phyloP scores from a whole-genome alignment of 2,888 invertebrate species.

The Polymixis lichenea region DNA sequence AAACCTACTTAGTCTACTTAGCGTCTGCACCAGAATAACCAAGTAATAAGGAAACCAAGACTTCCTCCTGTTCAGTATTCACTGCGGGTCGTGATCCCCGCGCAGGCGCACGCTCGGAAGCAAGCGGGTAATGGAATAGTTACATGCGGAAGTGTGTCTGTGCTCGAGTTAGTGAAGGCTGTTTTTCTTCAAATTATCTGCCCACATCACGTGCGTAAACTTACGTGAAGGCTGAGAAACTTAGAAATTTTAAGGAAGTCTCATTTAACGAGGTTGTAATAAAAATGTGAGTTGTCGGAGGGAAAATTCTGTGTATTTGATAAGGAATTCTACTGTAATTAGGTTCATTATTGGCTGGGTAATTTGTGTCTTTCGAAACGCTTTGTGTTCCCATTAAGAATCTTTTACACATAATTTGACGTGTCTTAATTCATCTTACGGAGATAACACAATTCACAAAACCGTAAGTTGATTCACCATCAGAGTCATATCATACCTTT shows the following conservation, averaged over 20 bases:
- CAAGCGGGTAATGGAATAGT: conserved; percentile 51
- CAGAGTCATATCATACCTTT: not conserved
- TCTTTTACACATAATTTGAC: not conserved
- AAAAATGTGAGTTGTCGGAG: conserved; percentile 16
- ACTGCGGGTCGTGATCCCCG: conserved; percentile 53
- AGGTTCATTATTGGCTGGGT: not conserved
- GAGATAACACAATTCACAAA: not conserved
- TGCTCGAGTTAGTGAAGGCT: conserved; percentile 44
- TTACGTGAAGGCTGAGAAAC: conserved; percentile 48
- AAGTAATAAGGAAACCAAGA: conserved; percentile 57
- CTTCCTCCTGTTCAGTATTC: conserved; percentile 67
- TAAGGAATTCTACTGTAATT: not conserved
- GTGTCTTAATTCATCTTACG: not conserved
- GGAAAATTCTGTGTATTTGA: not conserved
- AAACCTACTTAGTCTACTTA: conserved; percentile 18
- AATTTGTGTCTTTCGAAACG: not conserved
- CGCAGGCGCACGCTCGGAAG: conserved; percentile 44
- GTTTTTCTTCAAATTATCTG: conserved; percentile 60
- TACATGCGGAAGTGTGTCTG: conserved; percentile 45
- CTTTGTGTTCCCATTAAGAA: not conserved
- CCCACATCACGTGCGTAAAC: conserved; percentile 58
- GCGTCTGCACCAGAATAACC: conserved; percentile 46
- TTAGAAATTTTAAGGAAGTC: conserved; percentile 63
- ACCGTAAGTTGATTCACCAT: not conserved
- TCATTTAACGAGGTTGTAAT: conserved; percentile 28